Evolutionary conservation across 2,113 vertebrate genomes (phyloP).

Genomic region (Panurus biarmicus): DNA sequence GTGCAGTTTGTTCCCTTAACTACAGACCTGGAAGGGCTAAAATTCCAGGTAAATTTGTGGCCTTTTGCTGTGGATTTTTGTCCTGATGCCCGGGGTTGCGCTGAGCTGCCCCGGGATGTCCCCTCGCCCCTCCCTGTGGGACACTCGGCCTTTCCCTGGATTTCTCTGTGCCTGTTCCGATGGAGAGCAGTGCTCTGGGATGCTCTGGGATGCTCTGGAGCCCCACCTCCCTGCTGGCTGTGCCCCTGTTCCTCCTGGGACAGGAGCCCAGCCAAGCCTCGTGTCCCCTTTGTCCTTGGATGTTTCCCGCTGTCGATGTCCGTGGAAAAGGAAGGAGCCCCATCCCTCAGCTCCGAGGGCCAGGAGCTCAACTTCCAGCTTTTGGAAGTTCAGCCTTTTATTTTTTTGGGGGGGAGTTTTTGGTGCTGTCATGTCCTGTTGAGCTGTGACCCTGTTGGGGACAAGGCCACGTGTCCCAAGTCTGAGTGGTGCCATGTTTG

Average conservation of each 20-base stretch:
- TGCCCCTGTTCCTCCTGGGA: background rate
- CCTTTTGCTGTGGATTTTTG: conserved; percentile 10
- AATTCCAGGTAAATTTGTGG: background rate
- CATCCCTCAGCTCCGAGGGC: background rate
- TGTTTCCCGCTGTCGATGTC: accelerated
- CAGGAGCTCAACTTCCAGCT: background rate
- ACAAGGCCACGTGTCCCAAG: background rate
- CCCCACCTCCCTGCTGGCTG: background rate
- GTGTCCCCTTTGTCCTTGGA: background rate
- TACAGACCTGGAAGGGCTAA: background rate
- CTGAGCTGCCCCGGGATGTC: background rate
- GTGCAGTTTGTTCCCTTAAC: background rate
- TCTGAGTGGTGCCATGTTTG: background rate
- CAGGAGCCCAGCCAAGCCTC: background rate
- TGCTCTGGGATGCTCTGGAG: background rate
- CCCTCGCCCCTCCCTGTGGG: background rate
- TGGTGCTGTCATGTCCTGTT: background rate
- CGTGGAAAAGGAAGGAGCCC: background rate
- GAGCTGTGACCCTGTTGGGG: background rate
- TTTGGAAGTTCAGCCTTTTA: background rate
- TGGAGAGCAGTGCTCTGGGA: background rate
- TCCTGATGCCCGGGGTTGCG: background rate
- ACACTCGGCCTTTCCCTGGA: background rate
- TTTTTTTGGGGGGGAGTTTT: background rate
- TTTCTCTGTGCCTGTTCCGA: background rate